phyloP scores from a whole-genome alignment of 2,888 invertebrate species.

The Lasius fuliginosus region DNA sequence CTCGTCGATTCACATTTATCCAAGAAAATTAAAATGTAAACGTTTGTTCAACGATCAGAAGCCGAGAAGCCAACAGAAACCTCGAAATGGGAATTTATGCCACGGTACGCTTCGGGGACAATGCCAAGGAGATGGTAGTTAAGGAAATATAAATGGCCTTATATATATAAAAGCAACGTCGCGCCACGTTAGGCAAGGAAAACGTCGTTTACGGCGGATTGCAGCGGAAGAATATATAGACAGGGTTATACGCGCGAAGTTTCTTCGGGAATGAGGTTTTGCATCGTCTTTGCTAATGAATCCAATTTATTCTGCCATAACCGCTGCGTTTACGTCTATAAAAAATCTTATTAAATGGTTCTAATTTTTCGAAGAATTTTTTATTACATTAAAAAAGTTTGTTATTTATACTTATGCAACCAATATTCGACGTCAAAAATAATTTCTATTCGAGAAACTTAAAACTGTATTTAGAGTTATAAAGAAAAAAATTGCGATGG shows the following conservation, averaged over 20 bases:
- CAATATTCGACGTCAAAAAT: conserved; percentile 5
- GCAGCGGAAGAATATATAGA: conserved; percentile 37
- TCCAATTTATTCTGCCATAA: conserved; percentile 26
- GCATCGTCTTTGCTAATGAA: neutral
- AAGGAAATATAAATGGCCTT: conserved; percentile 68
- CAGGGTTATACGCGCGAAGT: conserved; percentile 58
- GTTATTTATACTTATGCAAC: neutral
- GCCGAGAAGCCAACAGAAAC: conserved; percentile 48
- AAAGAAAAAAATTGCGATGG: neutral
- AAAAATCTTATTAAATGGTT: neutral
- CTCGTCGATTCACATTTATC: neutral
- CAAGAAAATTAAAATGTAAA: neutral
- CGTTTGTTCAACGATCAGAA: conserved; percentile 29
- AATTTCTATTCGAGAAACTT: neutral
- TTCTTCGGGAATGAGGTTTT: conserved; percentile 24
- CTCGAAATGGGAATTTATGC: conserved; percentile 61
- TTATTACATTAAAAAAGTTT: neutral
- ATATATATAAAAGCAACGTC: conserved; percentile 60
- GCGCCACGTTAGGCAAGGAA: conserved; percentile 44
- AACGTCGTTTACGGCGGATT: conserved; percentile 50
- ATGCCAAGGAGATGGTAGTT: conserved; percentile 65
- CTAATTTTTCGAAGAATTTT: neutral
- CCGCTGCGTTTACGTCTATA: conserved; percentile 28
- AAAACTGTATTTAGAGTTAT: neutral
- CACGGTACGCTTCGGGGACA: conserved; percentile 57